A percentile compares a stretch with the other conserved stretches of the same genome.
Conservation (phyloP, 2,113 vertebrate species). For the Cynopterus brachyotis region DNA sequence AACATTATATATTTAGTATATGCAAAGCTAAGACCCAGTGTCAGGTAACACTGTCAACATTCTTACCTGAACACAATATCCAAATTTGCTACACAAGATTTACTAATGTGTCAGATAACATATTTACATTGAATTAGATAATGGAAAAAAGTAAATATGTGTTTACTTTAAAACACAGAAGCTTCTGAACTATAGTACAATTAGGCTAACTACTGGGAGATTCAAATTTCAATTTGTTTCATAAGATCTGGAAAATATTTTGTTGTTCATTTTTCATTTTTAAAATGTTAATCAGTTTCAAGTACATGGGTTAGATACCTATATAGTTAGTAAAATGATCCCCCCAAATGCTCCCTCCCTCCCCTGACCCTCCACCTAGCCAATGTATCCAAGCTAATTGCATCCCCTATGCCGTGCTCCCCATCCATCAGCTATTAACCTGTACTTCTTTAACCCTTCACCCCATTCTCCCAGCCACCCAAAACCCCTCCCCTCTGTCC, state of each 20-base stretch:
- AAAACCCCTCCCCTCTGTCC: too few species aligned
- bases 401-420: too few species aligned
- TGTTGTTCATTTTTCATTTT: too few species aligned
- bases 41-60: neutral
- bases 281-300: too few species aligned
- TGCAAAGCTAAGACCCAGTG: neutral
- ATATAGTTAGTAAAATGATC: too few species aligned
- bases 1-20: neutral
- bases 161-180: neutral
- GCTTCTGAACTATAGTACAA: neutral
- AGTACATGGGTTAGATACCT: too few species aligned
- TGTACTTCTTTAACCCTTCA: too few species aligned
- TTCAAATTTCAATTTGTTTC: neutral
- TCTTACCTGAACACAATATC: neutral
- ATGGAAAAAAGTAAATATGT: neutral
- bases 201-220: neutral
- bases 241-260: constrained; percentile 1
- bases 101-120: neutral
- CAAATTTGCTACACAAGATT: neutral
- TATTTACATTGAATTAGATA: neutral
- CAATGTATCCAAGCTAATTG: too few species aligned
- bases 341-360: too few species aligned
- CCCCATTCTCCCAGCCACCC: too few species aligned
- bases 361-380: too few species aligned
- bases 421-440: too few species aligned